Base-by-base conservation (phyloP, 2,113 vertebrate species). In the Herpailurus yagouaroundi region DNA sequence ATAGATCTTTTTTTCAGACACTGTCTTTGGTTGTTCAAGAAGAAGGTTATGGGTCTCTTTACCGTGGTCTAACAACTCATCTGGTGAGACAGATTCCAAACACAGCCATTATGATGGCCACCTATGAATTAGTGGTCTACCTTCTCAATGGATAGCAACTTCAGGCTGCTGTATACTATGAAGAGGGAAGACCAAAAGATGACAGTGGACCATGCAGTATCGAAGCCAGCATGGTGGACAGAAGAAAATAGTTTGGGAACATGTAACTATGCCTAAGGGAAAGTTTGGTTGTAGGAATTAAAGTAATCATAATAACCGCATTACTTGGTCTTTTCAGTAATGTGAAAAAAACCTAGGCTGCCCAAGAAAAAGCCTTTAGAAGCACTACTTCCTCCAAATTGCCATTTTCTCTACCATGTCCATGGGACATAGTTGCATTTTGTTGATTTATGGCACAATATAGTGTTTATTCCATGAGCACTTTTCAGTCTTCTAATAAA, bases 101-200 rank as follows among this genome's bases (percentile, higher is more conserved):
- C 99, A 99, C 99, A 0, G 99, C 99, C 97, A 99, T 99, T 97
- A 99, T 99, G 99, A 99, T 99, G 99, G 99, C 99, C 98, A 99
- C 99, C 96, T 99, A 99, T 84, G 99, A 99, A 98, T 97, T 99
- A 98, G 99, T 99, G 97, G 99, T 99, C 95, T 99, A 99, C 99
- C 98, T 99, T 80, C 99, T 99, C 0, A 99, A 99, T 93, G 99
- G 99, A 99, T 99, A 99, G 99, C 98, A 97, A n/a, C 4, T 9
- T 85, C 64, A 16, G 25, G 48, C 91, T 81, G 76, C 95, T 92
- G 15, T 85, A 74, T 87, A 74, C 91, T 95, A 36, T 92, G 95
- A 98, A 97, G 96, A 96, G 97, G 97, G 96, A 99, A 99, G 99
- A 99, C 96, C 94, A 99, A 99, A 99, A 98, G 98, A 98, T 97